Conservation (phyloP, 2,113 vertebrate species). For the Azemiops feae region DNA sequence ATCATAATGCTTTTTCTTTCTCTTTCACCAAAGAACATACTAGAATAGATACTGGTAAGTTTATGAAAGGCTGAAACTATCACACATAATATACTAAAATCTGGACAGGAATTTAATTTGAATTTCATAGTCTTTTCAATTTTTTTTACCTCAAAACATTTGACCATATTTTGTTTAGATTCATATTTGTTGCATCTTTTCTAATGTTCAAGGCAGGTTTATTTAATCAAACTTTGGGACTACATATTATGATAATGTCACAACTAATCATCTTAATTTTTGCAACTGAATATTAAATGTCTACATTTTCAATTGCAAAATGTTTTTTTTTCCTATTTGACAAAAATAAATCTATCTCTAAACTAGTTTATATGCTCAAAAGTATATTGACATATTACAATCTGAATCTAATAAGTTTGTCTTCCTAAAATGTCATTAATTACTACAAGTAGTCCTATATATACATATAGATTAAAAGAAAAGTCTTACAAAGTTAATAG, state of each 20-base stretch:
- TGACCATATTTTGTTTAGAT: background rate
- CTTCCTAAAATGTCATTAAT: background rate
- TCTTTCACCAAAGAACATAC: conserved; percentile 20
- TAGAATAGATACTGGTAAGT: conserved; percentile 19
- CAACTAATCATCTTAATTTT: background rate
- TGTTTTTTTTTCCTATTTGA: background rate
- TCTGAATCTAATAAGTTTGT: background rate
- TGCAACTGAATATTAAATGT: background rate
- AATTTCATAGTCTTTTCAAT: conserved; percentile 38
- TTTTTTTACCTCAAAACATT: conserved; percentile 21
- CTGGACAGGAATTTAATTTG: conserved; percentile 9
- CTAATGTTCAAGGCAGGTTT: conserved; percentile 1
- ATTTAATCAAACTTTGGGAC: background rate
- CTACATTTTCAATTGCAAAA: background rate
- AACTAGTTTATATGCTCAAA: background rate
- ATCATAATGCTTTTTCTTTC: background rate
- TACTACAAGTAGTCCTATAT: background rate
- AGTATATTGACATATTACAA: background rate
- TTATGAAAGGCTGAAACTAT: conserved; percentile 14
- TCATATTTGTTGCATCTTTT: conserved; percentile 14
- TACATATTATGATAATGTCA: background rate
- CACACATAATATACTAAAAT: background rate
- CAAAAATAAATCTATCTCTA: background rate
- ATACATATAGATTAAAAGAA: background rate
- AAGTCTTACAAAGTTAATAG: background rate